These are phyloP conservation scores for Siniperca obscura DNA, from an alignment of 2,797 vertebrate species.

Conservation along the genomic window DNA sequence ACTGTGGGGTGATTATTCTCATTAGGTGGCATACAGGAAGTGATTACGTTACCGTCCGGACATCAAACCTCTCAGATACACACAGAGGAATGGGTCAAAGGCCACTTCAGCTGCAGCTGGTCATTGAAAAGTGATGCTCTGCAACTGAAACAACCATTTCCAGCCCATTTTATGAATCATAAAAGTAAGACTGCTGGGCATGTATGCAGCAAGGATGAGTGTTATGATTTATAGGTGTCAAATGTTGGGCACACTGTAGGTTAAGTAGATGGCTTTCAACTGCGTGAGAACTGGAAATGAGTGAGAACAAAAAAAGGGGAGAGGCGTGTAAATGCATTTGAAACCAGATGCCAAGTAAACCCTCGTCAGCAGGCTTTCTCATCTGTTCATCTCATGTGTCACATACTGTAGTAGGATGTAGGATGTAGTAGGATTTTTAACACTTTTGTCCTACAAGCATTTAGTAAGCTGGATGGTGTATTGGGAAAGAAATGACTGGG, in stretches of 20 bases:
- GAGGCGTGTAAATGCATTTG: slow-evolving; percentile 42
- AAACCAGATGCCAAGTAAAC: slow-evolving; percentile 39
- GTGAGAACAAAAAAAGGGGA: slow-evolving; percentile 25
- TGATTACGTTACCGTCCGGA: slow-evolving; percentile 57
- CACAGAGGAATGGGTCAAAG: slow-evolving; percentile 62
- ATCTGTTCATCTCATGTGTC: slow-evolving; percentile 57
- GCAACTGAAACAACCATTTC: slow-evolving; percentile 54
- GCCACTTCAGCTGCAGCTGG: slow-evolving; percentile 79
- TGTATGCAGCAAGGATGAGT: slow-evolving; percentile 4
- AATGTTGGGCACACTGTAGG: slow-evolving; percentile 41
- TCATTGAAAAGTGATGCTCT: slow-evolving; percentile 64
- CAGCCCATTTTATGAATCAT: slow-evolving; percentile 42
- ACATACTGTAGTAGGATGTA: slow-evolving; percentile 57
- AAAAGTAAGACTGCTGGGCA: slow-evolving; percentile 44
- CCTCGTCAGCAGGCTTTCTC: slow-evolving; percentile 20
- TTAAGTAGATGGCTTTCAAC: slow-evolving; percentile 52
- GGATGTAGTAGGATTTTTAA: slow-evolving; percentile 54
- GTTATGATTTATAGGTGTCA: slow-evolving; percentile 67
- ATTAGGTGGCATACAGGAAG: slow-evolving; percentile 65
- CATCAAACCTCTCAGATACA: slow-evolving; percentile 55
- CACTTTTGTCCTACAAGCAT: neutral
- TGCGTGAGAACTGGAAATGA: slow-evolving; percentile 60
- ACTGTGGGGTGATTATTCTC: slow-evolving; percentile 46
- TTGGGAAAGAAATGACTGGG: neutral
- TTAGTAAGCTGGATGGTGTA: slow-evolving; percentile 7